These are phyloP conservation scores for Gnathonemus longibarbis DNA, from an alignment of 2,113 vertebrate genomes.

Conservation along the genomic window DNA sequence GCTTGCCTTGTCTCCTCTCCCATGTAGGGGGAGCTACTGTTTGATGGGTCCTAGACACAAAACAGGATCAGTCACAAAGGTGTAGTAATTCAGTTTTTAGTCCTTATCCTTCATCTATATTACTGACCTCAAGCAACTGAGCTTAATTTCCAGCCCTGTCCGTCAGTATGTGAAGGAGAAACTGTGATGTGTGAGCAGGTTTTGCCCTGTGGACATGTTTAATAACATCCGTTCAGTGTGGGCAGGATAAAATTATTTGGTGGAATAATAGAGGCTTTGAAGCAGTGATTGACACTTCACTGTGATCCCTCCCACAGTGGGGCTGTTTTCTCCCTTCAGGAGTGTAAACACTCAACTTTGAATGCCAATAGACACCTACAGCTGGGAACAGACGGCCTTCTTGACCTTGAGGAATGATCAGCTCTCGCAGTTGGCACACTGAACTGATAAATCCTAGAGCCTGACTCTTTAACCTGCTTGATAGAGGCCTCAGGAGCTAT, in stretches of 20 bases:
- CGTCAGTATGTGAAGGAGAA: background rate
- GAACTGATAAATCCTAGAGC: background rate
- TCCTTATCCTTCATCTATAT: background rate
- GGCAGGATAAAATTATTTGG: background rate
- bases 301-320: background rate
- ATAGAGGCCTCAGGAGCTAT: background rate
- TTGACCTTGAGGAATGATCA: background rate
- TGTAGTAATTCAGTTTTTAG: background rate
- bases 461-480: background rate
- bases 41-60: background rate
- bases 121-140: background rate
- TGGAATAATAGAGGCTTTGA: background rate
- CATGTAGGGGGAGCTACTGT: background rate
- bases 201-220: background rate
- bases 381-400: background rate
- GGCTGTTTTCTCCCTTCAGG: background rate
- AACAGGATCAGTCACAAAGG: background rate
- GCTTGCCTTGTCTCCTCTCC: background rate
- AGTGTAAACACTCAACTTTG: background rate
- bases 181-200: background rate
- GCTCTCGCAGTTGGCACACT: background rate
- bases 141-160: background rate
- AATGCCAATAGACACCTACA: background rate
- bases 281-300: background rate
- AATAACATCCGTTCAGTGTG: background rate